Percentiles rank a stretch among this genome's conserved stretches.
These are phyloP conservation scores for Rhopilema esculentum DNA, from an alignment of 30 jellyfish, hydroid and myxozoan species.

Conservation along the genomic window DNA sequence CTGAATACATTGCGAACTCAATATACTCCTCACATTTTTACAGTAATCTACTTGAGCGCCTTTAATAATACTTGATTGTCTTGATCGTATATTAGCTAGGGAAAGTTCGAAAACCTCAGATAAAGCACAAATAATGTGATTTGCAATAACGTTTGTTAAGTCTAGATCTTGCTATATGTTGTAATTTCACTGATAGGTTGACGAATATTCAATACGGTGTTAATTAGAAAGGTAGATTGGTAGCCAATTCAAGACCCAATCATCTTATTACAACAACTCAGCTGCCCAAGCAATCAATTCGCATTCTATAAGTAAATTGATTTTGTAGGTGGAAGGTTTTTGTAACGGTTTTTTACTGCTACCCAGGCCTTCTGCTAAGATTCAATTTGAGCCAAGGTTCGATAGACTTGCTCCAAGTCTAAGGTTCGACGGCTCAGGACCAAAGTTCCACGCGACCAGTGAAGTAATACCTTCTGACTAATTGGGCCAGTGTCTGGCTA, in stretches of 20 bases:
- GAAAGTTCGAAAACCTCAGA: too few species aligned
- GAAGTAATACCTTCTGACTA: neutral
- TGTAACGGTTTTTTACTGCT: neutral
- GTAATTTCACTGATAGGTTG: too few species aligned
- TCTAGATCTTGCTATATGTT: too few species aligned
- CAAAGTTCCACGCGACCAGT: neutral
- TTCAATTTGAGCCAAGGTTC: conserved; percentile 3
- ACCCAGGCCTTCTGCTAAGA: neutral
- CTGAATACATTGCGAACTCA: too few species aligned
- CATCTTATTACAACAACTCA: neutral
- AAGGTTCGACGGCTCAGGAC: neutral
- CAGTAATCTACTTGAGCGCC: too few species aligned
- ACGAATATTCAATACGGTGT: neutral
- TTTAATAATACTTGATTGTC: too few species aligned
- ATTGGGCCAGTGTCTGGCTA: too few species aligned
- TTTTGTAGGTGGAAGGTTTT: neutral
- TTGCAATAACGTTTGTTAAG: too few species aligned
- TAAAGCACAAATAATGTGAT: too few species aligned
- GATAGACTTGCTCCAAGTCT: neutral
- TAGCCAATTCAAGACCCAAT: neutral
- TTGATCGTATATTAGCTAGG: too few species aligned
- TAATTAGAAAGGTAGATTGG: neutral
- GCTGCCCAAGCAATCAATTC: neutral
- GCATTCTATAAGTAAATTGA: neutral
- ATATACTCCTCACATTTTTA: too few species aligned